Percentiles rank a stretch among this genome's conserved stretches.
phyloP scores from a whole-genome alignment of 1,140 invertebrate species.

The Himalopsyche phryganea region DNA sequence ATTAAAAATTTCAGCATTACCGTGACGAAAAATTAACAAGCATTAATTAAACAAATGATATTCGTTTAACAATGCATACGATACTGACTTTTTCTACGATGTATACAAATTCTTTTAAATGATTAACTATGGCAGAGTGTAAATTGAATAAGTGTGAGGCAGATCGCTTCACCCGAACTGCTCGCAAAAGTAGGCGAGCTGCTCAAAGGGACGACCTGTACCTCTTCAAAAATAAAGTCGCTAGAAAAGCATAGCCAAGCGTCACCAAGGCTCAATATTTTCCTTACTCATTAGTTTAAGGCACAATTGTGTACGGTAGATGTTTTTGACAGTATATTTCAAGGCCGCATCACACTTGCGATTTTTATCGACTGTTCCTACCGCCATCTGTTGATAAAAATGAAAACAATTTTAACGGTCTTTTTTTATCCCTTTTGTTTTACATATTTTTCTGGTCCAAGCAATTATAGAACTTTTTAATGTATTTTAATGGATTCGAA shows the following conservation, averaged over 20 bases:
- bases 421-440: too few species aligned
- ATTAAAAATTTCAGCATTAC: too few species aligned
- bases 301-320: conserved; percentile 54
- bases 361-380: background rate
- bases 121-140: too few species aligned
- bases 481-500: too few species aligned
- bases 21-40: too few species aligned
- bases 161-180: conserved; percentile 68
- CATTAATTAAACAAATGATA: too few species aligned
- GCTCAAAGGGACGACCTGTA: conserved; percentile 67
- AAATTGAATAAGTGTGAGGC: too few species aligned
- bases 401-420: background rate
- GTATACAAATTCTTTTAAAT: too few species aligned
- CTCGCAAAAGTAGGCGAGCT: conserved; percentile 66
- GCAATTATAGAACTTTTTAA: too few species aligned
- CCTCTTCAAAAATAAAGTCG: conserved; percentile 69
- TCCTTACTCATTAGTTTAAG: conserved; percentile 87
- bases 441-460: too few species aligned
- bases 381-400: conserved; percentile 7
- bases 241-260: conserved; percentile 66
- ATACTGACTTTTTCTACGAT: too few species aligned
- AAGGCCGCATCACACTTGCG: background rate
- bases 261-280: conserved; percentile 81
- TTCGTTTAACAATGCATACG: too few species aligned
- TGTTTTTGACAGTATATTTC: background rate